Evolutionary conservation across 1,140 invertebrate genomes (phyloP), one percentile per base, ranked within the genome.

Genomic region (Lamellibrachia luymesi): DNA sequence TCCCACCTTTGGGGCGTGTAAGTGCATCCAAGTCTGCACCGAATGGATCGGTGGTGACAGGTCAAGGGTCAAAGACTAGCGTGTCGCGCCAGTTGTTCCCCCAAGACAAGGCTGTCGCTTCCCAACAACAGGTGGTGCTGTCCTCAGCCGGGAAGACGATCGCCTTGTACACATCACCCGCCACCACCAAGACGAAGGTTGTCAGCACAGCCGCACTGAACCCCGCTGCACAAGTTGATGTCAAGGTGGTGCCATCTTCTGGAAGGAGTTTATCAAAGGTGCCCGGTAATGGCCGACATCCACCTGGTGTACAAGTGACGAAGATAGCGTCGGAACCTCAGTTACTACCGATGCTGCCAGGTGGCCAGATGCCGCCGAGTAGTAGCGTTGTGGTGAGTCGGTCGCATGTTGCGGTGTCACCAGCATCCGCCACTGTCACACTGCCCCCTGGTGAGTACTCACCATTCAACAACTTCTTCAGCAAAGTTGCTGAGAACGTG

Each of bases 401-500:
- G 51, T 52, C 27, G 27, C 51, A 92, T 2, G 22, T 92, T 94
- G 92, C 91, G 95, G 49, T 95, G 95, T 94, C 94, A 92, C 96
- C 96, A 94, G 95, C 96, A 95, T 95, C 96, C 92, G 95, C 97
- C 94, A 96, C 96, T 94, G 95, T 96, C 95, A 95, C 96, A 91
- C 95, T 95, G 50, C 95, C 95, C 92, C 95, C 95, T 92, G 94
- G 95, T 92, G 95, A 98, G 94, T 98, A 98, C 95, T 98, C 98
- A 1, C 97, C 98, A 7, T 98, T 98, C 94, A 98, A 98, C 94
- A 97, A 98, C 95, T 97, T 97, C 1, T 97, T 97, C 94, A 97
- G 97, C 92, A 97, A 97, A 95, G 95, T 97, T 51, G 97, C 97
- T 50, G 97, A 97, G 94, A 97, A 97, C 93, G 97, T 97, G 96